Conservation (phyloP, 2,888 invertebrate genomes). For the Timandra comae region DNA sequence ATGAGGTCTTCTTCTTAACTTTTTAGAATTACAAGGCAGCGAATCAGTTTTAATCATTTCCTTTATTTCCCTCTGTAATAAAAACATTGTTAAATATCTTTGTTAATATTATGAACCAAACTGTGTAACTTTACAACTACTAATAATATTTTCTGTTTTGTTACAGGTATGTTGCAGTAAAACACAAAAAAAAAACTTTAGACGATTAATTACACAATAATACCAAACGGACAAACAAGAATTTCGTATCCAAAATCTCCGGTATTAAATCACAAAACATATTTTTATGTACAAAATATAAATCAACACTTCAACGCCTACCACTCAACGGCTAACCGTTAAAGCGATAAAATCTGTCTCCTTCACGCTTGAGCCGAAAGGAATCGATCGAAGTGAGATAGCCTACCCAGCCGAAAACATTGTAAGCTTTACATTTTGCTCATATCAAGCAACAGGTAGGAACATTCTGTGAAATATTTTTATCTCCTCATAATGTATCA, state of each 20-base stretch:
- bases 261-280: constrained; percentile 8
- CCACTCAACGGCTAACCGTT: constrained; percentile 9
- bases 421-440: constrained; percentile 35
- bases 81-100: too few species aligned
- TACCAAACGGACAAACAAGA: constrained; percentile 8
- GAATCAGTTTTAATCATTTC: too few species aligned
- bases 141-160: constrained; percentile 19
- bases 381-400: constrained; percentile 19
- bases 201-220: too few species aligned
- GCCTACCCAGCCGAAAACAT: constrained; percentile 26
- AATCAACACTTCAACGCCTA: constrained; percentile 14
- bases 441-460: constrained; percentile 70
- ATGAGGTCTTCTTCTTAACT: too few species aligned
- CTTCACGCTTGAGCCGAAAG: constrained; percentile 9
- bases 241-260: background rate
- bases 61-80: too few species aligned
- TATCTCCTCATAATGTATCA: constrained; percentile 65
- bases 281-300: constrained; percentile 7
- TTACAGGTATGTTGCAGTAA: constrained; percentile 44
- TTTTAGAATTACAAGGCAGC: too few species aligned
- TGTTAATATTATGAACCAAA: too few species aligned
- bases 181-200: too few species aligned
- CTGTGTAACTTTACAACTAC: background rate
- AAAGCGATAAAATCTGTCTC: constrained; percentile 12
- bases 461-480: constrained; percentile 63